Conservation (phyloP, 2,888 invertebrate species). For the Scelioninae gen. 1 region DNA sequence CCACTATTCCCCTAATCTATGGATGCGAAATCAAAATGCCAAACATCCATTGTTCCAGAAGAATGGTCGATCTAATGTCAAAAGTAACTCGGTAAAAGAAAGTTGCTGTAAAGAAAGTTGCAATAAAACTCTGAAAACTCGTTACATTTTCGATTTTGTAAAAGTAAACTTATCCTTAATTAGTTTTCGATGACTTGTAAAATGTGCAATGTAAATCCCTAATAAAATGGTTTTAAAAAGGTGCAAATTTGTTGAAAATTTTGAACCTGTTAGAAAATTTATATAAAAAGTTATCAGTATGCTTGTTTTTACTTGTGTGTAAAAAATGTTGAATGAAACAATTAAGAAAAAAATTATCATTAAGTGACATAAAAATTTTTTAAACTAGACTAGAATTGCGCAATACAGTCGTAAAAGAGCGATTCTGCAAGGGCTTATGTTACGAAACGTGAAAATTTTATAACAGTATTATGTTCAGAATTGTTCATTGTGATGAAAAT, state of each 20-base stretch:
- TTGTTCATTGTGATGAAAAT: slow-evolving; percentile 29
- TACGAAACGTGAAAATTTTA: slow-evolving; percentile 24
- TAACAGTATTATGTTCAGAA: slow-evolving; percentile 15
- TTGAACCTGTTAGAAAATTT: too few species aligned
- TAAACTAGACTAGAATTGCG: not conserved
- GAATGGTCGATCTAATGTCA: not conserved
- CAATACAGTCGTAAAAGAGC: not conserved
- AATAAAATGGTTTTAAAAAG: too few species aligned
- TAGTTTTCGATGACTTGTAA: not conserved
- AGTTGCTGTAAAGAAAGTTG: not conserved
- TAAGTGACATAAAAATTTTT: not conserved
- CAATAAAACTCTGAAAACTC: not conserved
- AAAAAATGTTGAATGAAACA: not conserved
- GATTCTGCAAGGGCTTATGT: slow-evolving; percentile 2
- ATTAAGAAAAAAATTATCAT: not conserved
- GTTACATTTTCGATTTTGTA: not conserved
- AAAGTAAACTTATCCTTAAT: not conserved
- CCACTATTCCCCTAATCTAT: not conserved
- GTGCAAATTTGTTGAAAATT: too few species aligned
- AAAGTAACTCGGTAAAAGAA: not conserved
- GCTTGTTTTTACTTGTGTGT: too few species aligned
- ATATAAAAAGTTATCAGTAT: too few species aligned
- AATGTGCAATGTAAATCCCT: not conserved
- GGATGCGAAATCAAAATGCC: not conserved
- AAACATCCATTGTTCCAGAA: not conserved